These are phyloP conservation scores for Paedocypris sp. DNA, from an alignment of 2,113 vertebrate species.

Conservation along the genomic window DNA sequence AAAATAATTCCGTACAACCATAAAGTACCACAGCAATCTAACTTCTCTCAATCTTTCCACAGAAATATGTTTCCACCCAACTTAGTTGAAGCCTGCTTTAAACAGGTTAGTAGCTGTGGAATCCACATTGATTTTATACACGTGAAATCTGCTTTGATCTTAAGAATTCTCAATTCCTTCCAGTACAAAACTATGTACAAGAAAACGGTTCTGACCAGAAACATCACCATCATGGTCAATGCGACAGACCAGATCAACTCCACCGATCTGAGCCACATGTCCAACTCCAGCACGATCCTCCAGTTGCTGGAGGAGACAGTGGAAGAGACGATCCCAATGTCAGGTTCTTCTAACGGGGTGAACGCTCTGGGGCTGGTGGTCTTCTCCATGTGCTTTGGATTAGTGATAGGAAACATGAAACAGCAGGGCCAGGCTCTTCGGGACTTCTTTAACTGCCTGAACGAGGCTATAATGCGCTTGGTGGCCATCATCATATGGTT, in stretches of 20 bases:
- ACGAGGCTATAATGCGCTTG: slow-evolving; percentile 93
- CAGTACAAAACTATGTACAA: slow-evolving; percentile 86
- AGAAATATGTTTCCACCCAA: slow-evolving; percentile 98
- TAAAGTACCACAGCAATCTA: background rate
- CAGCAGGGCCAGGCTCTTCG: slow-evolving; percentile 80
- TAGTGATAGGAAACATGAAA: slow-evolving; percentile 93
- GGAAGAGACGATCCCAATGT: slow-evolving; percentile 75
- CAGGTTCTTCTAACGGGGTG: slow-evolving; percentile 78
- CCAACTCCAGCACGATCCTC: slow-evolving; percentile 69
- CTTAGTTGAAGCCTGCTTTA: slow-evolving; percentile 93
- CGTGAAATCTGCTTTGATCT: too few relatives aligned
- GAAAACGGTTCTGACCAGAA: slow-evolving; percentile 73
- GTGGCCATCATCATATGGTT: slow-evolving; percentile 96
- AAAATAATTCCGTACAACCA: background rate
- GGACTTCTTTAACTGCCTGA: slow-evolving; percentile 92
- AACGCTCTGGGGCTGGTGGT: slow-evolving; percentile 91
- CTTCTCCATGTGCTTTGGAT: slow-evolving; percentile 90
- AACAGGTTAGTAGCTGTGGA: slow-evolving; percentile 85
- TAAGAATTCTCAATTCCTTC: slow-evolving; percentile 7
- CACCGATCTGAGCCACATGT: slow-evolving; percentile 47
- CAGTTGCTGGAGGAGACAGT: slow-evolving; percentile 69
- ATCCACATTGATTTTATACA: too few relatives aligned
- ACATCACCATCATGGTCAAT: slow-evolving; percentile 49
- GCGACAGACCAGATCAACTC: slow-evolving; percentile 42
- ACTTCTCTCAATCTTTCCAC: slow-evolving; percentile 27